A percentile compares a stretch with the other conserved stretches of the same genome.
Evolutionary conservation across 92 coral and sea anemone genomes (phyloP).

Genomic region (Hydrozoanthus gracilis): DNA sequence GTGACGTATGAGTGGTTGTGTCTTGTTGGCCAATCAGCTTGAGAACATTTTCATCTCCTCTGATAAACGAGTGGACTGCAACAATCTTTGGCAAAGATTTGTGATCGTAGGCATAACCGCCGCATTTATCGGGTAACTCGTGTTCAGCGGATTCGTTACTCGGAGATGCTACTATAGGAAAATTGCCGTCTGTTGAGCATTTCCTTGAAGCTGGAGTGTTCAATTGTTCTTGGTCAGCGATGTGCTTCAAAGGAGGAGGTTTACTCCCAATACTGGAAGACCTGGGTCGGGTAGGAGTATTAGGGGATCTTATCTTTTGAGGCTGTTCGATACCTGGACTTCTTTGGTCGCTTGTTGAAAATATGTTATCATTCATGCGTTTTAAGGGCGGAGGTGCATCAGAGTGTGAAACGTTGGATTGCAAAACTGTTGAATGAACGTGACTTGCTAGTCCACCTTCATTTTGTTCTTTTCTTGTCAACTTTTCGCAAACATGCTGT

Average conservation of each 20-base stretch:
- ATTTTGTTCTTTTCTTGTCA: not conserved
- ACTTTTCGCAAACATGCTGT: not conserved
- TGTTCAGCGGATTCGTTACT: conserved; percentile 14
- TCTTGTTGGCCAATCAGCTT: conserved; percentile 42
- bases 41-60: conserved; percentile 49
- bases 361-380: conserved; percentile 13
- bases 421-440: not conserved
- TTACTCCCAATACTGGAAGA: conserved; percentile 15
- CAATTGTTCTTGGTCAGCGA: conserved; percentile 5
- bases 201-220: not conserved
- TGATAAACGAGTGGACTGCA: conserved; percentile 81
- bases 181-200: not conserved
- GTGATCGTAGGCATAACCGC: conserved; percentile 86
- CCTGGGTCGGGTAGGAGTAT: conserved; percentile 9
- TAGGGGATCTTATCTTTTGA: conserved; percentile 10
- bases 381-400: conserved; percentile 27
- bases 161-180: not conserved
- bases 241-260: conserved; percentile 36
- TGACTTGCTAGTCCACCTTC: not conserved
- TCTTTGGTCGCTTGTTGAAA: not conserved
- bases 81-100: conserved; percentile 78
- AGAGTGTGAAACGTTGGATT: not conserved
- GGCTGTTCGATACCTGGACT: conserved; percentile 6
- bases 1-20: conserved; percentile 9
- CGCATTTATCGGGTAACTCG: conserved; percentile 54